Base-by-base conservation (phyloP, 2,888 invertebrate species). In the Biston stratarius region DNA sequence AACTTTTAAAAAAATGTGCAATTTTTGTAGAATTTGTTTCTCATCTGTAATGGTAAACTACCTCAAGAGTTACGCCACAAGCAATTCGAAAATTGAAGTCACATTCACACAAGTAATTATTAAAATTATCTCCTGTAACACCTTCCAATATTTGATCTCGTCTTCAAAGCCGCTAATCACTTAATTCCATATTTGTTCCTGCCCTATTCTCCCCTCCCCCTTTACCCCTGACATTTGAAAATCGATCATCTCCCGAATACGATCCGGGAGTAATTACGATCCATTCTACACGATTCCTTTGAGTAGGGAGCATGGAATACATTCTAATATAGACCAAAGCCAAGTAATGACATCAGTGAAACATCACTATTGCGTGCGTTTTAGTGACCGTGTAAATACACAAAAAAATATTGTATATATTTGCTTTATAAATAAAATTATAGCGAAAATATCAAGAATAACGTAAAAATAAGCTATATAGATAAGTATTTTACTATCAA, bases 181-280 rank as follows among this genome's bases (percentile, higher is more conserved):
- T 51, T 60, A 60, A 60, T 60, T 49, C 51, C 40, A 51, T 51
- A 60, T 60, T 60, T 60, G 60, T 55, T n/a, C 40, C 53, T 53
- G 14, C 53, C 0, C 9, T 10, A 10, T 38, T 2, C 53, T n/a
- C 51, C 14, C 33, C 38, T n/a, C 36, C 45, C n/a, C 10, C 9
- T 2, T 2, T 6, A 24, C 42, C 44, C 12, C 48, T 42, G 42
- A 60, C 42, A 33, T 60, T 60, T 51, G 49, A 51, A 49, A 60
- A 33, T 49, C 49, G 51, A 60, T 60, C 60, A 60, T 51, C 51
- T 60, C 48, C 38, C 38, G 38, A 59, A 60, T 40, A 49, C 58
- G 58, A 48, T 58, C 47, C 12, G 7, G 48, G 3, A 51, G 60
- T 40, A 60, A 60, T 60, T 59, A 48, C 36, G 48, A 55, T 42